These are phyloP conservation scores for Otocyon megalotis DNA, from an alignment of 2,113 vertebrate species.

Conservation along the genomic window DNA sequence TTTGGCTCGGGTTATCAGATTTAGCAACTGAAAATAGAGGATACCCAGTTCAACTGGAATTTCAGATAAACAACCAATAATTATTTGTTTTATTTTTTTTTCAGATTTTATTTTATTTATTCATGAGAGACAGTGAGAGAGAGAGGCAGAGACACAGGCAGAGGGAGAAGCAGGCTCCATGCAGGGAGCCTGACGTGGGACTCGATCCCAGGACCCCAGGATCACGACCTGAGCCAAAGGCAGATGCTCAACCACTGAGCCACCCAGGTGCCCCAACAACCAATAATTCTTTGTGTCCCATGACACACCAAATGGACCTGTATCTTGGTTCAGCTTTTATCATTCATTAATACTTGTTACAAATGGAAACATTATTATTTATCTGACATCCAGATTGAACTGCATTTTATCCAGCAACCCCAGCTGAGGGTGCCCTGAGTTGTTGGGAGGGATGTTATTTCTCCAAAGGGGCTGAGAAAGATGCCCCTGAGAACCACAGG, in stretches of 20 bases:
- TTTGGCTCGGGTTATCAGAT: background rate
- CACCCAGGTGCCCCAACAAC: background rate
- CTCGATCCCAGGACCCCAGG: no score
- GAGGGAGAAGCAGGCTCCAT: no score
- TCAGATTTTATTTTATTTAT: no score
- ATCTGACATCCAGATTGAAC: background rate
- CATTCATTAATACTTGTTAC: background rate
- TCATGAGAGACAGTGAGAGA: no score
- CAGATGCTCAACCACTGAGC: no score
- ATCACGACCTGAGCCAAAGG: no score
- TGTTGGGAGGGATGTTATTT: no score
- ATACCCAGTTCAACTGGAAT: background rate
- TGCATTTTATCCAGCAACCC: background rate
- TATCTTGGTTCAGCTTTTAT: background rate
- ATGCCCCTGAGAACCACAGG: background rate
- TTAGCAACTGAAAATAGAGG: background rate
- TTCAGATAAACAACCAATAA: background rate
- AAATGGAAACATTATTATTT: background rate
- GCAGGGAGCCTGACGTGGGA: no score
- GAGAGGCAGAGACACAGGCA: no score
- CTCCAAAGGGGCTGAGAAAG: background rate
- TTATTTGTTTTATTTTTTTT: background rate
- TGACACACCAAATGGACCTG: background rate
- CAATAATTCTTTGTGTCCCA: background rate
- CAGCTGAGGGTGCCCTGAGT: background rate